Conservation (phyloP, 2,113 vertebrate genomes). For the Saccopteryx leptura region DNA sequence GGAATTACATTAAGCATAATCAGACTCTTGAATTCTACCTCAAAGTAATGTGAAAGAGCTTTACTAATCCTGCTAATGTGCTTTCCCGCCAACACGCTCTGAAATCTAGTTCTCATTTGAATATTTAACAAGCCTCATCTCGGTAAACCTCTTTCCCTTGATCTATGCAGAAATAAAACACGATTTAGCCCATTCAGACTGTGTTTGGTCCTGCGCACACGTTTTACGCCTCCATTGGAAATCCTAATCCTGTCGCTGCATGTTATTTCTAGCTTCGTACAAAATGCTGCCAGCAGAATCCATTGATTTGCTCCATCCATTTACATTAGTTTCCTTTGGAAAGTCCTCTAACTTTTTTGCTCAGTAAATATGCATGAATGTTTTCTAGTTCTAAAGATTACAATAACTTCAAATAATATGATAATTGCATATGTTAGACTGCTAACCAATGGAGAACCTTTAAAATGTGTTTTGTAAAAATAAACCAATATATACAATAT, state of each 20-base stretch:
- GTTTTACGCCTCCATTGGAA: slow-evolving; percentile 60
- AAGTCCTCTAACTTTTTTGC: not conserved
- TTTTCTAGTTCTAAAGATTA: slow-evolving; percentile 60
- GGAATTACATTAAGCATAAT: slow-evolving; percentile 53
- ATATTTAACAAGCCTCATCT: slow-evolving; percentile 79
- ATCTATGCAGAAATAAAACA: slow-evolving; percentile 68
- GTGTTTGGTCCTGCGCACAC: slow-evolving; percentile 37
- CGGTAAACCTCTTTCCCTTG: slow-evolving; percentile 70
- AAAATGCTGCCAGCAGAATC: slow-evolving; percentile 16
- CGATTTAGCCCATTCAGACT: slow-evolving; percentile 55
- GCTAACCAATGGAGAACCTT: not conserved
- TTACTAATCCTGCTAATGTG: slow-evolving; percentile 69
- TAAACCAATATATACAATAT: not conserved
- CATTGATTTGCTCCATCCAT: slow-evolving; percentile 18
- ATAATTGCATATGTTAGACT: not conserved
- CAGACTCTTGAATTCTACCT: slow-evolving; percentile 68
- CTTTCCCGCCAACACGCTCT: slow-evolving; percentile 33
- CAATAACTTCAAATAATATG: slow-evolving; percentile 43
- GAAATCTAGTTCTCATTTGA: slow-evolving; percentile 71
- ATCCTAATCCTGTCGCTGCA: slow-evolving; percentile 52
- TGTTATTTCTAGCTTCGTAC: slow-evolving; percentile 40
- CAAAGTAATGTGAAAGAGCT: slow-evolving; percentile 60
- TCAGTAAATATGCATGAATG: not conserved
- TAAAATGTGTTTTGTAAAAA: slow-evolving; percentile 28
- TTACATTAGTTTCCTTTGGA: slow-evolving; percentile 44